Base-by-base conservation (phyloP, 1,140 invertebrate species). In the Macrocentrus cingulum region DNA sequence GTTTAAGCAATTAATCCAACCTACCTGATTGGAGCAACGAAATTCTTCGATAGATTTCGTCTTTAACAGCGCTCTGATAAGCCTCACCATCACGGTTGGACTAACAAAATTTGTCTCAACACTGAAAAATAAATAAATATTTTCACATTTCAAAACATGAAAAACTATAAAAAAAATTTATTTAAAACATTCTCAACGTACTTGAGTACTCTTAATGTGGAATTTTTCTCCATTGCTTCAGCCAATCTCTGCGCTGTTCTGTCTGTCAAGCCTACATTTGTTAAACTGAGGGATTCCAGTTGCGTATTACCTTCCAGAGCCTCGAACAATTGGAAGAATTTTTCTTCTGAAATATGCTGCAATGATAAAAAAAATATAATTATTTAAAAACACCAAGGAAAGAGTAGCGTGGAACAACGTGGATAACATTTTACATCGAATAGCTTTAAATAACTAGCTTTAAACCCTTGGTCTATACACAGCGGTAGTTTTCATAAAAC, bases 31-130 rank as follows among this genome's bases (percentile, higher is more conserved):
- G 44, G 94, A 90, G 59, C 92, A 93, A 76, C 95, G 85, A 74
- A 98, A 94, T 82, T 98, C 95, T 80, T 94, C 89, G 34, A 98
- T 85, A 50, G 85, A 87, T 72, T 92, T 91, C 64, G 91, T 92
- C 65, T 88, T 87, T 58, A 96, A 85, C 65, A 98, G 84, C 39
- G 92, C 85, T 79, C 89, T 88, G 39, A 98, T 85, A 41, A 99
- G 82, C 74, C 87, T 87, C 53, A 95, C 87, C 69, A 98, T 87
- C 48, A 88, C 85, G 70, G 82, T 82, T 69, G 89, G 91, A 80
- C 87, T 92, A 73, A 98, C 89, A 77, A 94, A 95, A 84, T 99
- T 99, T 49, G 95, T 97, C 85, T 98, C 95, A 62, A 98, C 88
- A 78, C 84, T 86, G 66, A 71, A 81, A 74, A 63, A 11, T 32